phyloP scores from a whole-genome alignment of 2,888 invertebrate species.

The Dasysyrphus albostriatus region DNA sequence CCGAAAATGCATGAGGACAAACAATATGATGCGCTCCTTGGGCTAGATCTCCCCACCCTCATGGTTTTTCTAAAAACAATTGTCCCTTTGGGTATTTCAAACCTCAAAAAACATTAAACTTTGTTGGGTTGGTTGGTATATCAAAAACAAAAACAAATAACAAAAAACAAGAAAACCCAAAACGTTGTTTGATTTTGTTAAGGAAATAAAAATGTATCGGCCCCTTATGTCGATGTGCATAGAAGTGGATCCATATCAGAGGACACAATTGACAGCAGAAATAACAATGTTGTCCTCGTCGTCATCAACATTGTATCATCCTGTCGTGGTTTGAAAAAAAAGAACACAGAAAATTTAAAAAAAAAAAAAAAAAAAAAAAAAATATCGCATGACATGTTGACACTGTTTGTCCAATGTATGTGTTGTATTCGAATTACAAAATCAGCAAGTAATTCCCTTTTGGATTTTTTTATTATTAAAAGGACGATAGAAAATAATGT shows the following conservation, averaged over 20 bases:
- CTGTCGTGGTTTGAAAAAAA: constrained; percentile 27
- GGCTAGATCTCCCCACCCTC: not conserved
- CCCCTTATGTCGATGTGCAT: constrained; percentile 14
- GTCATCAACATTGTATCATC: constrained; percentile 35
- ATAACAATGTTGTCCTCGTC: constrained; percentile 56
- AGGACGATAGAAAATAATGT: constrained; percentile 28
- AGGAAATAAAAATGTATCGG: constrained; percentile 26
- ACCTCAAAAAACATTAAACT: constrained; percentile 33
- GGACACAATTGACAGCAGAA: constrained; percentile 64
- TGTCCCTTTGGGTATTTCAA: constrained; percentile 51
- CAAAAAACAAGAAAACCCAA: constrained; percentile 22
- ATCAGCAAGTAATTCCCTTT: constrained; percentile 42
- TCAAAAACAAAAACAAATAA: not conserved
- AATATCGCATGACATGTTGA: constrained; percentile 72
- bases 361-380: constrained; percentile 3
- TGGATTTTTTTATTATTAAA: constrained; percentile 9
- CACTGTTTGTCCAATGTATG: constrained; percentile 59
- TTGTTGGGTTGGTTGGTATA: constrained; percentile 14
- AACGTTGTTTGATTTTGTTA: constrained; percentile 57
- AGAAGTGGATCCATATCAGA: constrained; percentile 47
- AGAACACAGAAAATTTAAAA: not conserved
- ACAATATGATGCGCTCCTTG: constrained; percentile 37
- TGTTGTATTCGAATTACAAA: constrained; percentile 53
- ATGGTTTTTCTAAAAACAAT: constrained; percentile 4
- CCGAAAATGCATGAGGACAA: constrained; percentile 32